Evolutionary conservation across 2,797 vertebrate genomes (phyloP), one percentile per base, ranked within the genome.

Genomic region (Acipenser ruthenus): DNA sequence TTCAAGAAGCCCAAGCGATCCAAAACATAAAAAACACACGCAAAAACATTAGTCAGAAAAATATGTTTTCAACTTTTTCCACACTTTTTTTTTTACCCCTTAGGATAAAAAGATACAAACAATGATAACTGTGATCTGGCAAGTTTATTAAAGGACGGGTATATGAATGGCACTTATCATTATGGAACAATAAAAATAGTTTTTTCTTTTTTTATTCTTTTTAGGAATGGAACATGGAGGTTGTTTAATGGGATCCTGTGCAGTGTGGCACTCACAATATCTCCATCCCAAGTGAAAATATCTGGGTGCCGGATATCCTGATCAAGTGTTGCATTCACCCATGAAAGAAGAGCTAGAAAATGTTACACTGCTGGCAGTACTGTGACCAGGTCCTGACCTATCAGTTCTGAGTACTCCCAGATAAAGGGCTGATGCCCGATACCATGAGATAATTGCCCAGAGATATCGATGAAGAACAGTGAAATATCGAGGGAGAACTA

Each of bases 71-170:
- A 3, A 4, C 23, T 37, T 37, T 37, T 37, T 37, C 23, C 23
- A 10, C 23, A 13, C 56, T 18, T 13, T 15, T 60, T 60, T 18
- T 62, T 6, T 68, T 23, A 67, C 50, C 70, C 71, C 62, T 56
- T 65, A 89, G 86, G 68, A 90, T 77, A 83, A 86, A 73, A 88
- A 87, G 69, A 60, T 78, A 48, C 86, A 90, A 67, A 53, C 87
- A 49, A 63, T 88, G 55, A 86, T 72, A 49, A 86, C 86, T 1
- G 88, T 71, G 56, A 76, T 87, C 47, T 88, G 84, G 86, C 56
- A 81, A 48, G 13, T 15, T 1, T 72, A 11, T 75, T 80, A 56
- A 47, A 90, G 90, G 66, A 64, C 62, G 89, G 86, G 87, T n/a
- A 68, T 6, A 87, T 83, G 62, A 85, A 87, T 37, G 23, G 23